Evolutionary conservation across 37 sponge, comb jelly and placozoan species (phyloP), one percentile per base, ranked within the genome.

Genomic region (Aplysina aerophoba): DNA sequence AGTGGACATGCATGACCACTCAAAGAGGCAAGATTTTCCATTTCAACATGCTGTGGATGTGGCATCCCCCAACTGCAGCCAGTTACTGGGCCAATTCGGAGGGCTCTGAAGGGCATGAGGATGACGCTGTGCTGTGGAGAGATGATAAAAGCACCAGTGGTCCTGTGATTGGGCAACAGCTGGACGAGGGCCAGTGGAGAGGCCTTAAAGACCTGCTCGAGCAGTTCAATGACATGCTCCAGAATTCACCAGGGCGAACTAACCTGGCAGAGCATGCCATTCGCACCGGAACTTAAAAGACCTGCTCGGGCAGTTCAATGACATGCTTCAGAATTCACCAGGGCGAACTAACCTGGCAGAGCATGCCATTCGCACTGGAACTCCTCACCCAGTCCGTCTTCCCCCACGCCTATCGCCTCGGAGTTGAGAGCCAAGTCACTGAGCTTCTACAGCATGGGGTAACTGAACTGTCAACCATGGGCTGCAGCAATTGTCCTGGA

Each of bases 401-500:
- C 4, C 88, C 88, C 21, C 60, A 87, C 59, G 88, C 88, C 0
- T 81, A 82, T 44, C 58, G 73, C 17, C 59, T 33, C 0, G 21
- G 15, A 27, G 83, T 87, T 15, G 63, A 87, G 37, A 15, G 68
- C 59, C 73, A 91, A 84, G 3, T 91, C 21, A 21, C 38, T 36
- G 91, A 83, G 44, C 83, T 90, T 73, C 50, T 86, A 54, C 78
- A 55, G 36, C 39, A 58, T 0, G 85, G 81, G 30, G 60, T 91
- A 0, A 65, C 83, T 28, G 80, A 84, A 55, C 91, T 87, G 2
- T 87, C 88, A 50, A 50, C 75, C 50, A 83, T 90, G 90, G 90
- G 83, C 87, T 15, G 39, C 81, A 27, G n/a, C n/a, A n/a, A n/a
- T n/a, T n/a, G n/a, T n/a, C 88, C 88, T 87, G 62, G 88, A 87